Percentiles rank a stretch among this genome's conserved stretches.
phyloP scores from a whole-genome alignment of 2,113 vertebrate genomes.

The Rattus rattus region DNA sequence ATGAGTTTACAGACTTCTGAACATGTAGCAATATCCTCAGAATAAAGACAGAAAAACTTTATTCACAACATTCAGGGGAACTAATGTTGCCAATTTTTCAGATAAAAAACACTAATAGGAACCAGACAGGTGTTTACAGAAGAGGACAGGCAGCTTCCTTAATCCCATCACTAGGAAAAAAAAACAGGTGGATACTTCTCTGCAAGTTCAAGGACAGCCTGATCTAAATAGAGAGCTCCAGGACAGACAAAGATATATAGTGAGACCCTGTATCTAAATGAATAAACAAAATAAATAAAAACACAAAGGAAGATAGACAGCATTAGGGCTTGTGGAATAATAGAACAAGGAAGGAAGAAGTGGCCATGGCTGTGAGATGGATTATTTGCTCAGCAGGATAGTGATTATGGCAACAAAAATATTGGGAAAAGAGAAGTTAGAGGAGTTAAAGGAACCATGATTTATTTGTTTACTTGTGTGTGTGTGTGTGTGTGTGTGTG shows the following conservation, averaged over 20 bases:
- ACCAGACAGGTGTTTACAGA: not conserved
- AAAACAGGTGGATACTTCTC: not conserved
- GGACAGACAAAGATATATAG: not conserved
- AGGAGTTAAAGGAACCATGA: not conserved
- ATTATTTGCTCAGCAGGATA: not conserved
- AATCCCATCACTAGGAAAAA: not conserved
- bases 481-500: not conserved
- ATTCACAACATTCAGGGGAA: not conserved
- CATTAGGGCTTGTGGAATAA: rapidly evolving
- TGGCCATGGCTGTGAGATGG: not conserved
- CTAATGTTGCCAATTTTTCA: not conserved
- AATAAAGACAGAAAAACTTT: too few relatives aligned
- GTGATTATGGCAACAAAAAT: not conserved
- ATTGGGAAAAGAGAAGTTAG: not conserved
- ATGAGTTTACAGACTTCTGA: not conserved
- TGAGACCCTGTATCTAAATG: not conserved
- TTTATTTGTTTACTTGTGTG: not conserved
- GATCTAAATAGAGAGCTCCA: not conserved
- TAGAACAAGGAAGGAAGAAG: too few relatives aligned
- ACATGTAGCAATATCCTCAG: not conserved
- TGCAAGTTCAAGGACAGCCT: not conserved
- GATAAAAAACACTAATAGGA: not conserved
- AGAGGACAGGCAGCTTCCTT: not conserved
- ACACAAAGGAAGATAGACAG: not conserved
- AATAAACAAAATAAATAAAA: not conserved